A percentile compares a stretch with the other conserved stretches of the same genome.
phyloP scores from a whole-genome alignment of 2,888 invertebrate genomes.

The Macaria notata region DNA sequence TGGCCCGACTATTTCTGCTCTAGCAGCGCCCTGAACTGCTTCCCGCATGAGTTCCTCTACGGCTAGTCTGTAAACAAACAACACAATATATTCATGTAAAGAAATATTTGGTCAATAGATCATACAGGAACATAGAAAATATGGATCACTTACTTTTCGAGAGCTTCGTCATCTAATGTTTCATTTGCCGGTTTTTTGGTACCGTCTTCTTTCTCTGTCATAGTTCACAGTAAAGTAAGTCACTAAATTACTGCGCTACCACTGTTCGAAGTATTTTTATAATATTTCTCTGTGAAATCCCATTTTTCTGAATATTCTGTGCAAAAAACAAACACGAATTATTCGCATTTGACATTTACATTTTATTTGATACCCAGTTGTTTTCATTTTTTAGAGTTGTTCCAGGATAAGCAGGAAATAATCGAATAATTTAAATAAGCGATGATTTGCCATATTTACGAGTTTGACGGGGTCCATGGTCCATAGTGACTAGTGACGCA shows the following conservation, averaged over 20 bases:
- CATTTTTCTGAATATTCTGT: conserved; percentile 42
- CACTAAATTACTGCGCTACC: conserved; percentile 13
- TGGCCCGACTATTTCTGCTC: conserved; percentile 83
- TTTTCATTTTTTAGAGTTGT: background rate
- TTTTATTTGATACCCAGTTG: background rate
- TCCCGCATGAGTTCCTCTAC: conserved; percentile 83
- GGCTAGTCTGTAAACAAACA: conserved; percentile 71
- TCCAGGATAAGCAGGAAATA: too few relatives aligned
- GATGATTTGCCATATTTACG: too few relatives aligned
- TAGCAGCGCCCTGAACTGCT: conserved; percentile 81
- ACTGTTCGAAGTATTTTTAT: conserved; percentile 14
- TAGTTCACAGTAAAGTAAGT: conserved; percentile 58
- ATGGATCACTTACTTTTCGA: conserved; percentile 64
- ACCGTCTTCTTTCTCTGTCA: conserved; percentile 76
- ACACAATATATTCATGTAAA: background rate
- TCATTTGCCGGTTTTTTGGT: conserved; percentile 68
- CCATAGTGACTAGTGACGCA: too few relatives aligned
- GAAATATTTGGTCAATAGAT: background rate
- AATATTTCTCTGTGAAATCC: conserved; percentile 39
- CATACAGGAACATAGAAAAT: background rate
- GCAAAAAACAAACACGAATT: conserved; percentile 47
- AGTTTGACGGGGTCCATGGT: too few relatives aligned
- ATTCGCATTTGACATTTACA: conserved; percentile 14
- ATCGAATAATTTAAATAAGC: too few relatives aligned
- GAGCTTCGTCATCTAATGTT: conserved; percentile 73